Evolutionary conservation across 2,113 vertebrate species (phyloP), one percentile per base, ranked within the genome.

Genomic region (Campylomormyrus tamandua): DNA sequence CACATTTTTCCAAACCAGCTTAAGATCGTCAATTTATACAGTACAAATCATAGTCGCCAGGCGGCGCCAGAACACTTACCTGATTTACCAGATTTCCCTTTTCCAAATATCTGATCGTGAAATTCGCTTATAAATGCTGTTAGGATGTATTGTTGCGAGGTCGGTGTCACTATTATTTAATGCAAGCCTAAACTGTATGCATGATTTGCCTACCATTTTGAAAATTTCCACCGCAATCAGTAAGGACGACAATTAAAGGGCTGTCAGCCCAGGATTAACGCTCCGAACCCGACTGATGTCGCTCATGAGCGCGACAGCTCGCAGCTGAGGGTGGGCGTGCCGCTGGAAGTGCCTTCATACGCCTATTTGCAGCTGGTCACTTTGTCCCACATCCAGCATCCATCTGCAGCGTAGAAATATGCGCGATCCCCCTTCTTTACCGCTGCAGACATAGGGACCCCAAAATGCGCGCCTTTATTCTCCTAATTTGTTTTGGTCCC

Each of bases 261-360:
- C n/a, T 77, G 31, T 77, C 70, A 27, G 70, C 39, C 27, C 70
- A 39, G 35, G 31, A 39, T 77, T 77, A 39, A 77, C 39, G 2
- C 74, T 77, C 58, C 27, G 58, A 66, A 66, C 13, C 74, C 31
- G 50, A 56, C 31, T 90, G 31, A 58, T 27, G 83, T 15, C 19
- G 56, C 48, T 35, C 45, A n/a, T 7, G 39, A 49, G 46, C n/a
- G 84, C 46, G 66, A 56, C 84, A 74, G n/a, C 24, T 39, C 35
- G 70, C 50, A 88, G 35, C 84, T 48, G 27, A 39, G 84, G 45
- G 83, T 86, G 56, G 89, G 89, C 83, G 89, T 86, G 83, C 83
- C 83, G 83, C 53, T 27, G 42, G 15, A 86, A 74, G 42, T 45
- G 49, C 6, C 84, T 45, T 35, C 56, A 50, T n/a, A 39, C 83